Conservation (phyloP, 2,888 invertebrate species). For the Selenia dentaria region DNA sequence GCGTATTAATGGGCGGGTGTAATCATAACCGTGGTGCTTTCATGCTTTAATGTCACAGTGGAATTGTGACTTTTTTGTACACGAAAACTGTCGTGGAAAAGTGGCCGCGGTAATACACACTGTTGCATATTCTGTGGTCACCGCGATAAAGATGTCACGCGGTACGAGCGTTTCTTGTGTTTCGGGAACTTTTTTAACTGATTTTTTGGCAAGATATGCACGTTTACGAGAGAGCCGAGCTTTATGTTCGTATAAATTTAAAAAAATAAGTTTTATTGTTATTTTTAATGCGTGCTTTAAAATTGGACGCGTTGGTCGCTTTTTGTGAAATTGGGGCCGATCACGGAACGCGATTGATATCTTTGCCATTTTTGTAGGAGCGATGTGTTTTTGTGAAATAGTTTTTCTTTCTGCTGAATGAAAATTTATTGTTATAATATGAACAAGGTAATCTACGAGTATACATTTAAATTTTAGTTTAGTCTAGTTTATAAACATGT, state of each 20-base stretch:
- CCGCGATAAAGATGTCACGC: constrained; percentile 75
- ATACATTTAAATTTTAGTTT: no score
- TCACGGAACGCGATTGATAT: constrained; percentile 30
- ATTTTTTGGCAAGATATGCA: constrained; percentile 52
- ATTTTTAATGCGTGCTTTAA: constrained; percentile 26
- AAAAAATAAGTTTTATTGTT: constrained; percentile 32
- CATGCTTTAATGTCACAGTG: constrained; percentile 52
- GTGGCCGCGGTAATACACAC: no score
- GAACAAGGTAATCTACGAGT: no score
- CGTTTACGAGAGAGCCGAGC: constrained; percentile 32
- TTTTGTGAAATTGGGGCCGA: constrained; percentile 30
- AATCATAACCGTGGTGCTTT: constrained; percentile 66
- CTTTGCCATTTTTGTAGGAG: constrained; percentile 20
- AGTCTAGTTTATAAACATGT: no score
- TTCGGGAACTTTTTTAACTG: constrained; percentile 42
- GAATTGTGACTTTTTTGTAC: constrained; percentile 38
- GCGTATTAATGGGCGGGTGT: constrained; percentile 68
- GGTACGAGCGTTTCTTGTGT: constrained; percentile 49
- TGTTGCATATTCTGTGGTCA: constrained; percentile 6
- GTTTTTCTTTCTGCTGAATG: no score
- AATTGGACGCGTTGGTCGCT: constrained; percentile 25
- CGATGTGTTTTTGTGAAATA: constrained; percentile 3
- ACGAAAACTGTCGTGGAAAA: constrained; percentile 36
- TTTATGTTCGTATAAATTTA: constrained; percentile 29
- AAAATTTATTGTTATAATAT: no score